Percentiles rank a stretch among this genome's conserved stretches.
Evolutionary conservation across 2,888 invertebrate species (phyloP).

Genomic region (Notocelia uddmanniana): DNA sequence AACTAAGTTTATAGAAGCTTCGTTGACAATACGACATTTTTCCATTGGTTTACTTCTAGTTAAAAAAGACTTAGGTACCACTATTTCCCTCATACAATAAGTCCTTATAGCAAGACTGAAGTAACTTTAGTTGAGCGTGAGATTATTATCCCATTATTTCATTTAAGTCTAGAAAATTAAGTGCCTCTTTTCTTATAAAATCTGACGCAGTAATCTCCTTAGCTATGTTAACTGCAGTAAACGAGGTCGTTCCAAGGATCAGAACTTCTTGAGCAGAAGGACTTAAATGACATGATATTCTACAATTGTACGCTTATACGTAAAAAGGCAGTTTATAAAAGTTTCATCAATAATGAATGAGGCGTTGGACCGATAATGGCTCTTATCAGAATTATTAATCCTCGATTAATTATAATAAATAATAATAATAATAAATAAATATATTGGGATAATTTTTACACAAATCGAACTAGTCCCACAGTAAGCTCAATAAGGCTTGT

Average conservation of each 20-base stretch:
- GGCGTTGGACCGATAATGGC: no score
- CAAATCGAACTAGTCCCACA: no score
- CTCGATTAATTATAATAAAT: no score
- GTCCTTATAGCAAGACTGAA: neutral
- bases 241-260: neutral
- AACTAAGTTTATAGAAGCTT: neutral
- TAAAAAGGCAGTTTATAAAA: no score
- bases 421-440: no score
- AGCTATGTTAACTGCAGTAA: neutral
- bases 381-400: no score
- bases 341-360: no score
- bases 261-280: neutral
- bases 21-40: neutral
- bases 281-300: no score
- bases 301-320: no score
- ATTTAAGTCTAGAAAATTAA: constrained; percentile 24
- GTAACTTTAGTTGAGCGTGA: neutral
- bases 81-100: neutral
- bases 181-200: constrained; percentile 25
- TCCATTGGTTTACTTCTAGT: neutral
- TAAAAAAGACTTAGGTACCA: neutral
- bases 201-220: constrained; percentile 6
- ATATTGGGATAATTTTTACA: no score
- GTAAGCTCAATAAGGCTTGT: no score
- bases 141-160: constrained; percentile 24